Base-by-base conservation (phyloP, 1,140 invertebrate genomes). In the Lethocerus indicus region DNA sequence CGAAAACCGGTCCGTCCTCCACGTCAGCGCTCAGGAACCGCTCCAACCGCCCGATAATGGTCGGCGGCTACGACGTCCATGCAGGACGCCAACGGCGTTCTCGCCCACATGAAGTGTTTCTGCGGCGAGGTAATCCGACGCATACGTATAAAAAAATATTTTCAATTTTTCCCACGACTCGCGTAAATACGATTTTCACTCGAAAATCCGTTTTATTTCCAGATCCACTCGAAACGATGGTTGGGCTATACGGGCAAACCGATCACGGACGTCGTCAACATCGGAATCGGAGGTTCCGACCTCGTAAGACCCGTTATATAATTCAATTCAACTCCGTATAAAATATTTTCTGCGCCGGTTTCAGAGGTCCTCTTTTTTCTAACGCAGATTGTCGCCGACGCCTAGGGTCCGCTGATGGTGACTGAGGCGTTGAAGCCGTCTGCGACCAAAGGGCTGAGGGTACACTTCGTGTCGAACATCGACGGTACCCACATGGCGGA, bases 261-360 rank as follows among this genome's bases (percentile, higher is more conserved):
- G 49, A 98, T 99, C 41, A 93, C 87, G 50, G 94, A 98, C 74
- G 87, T 99, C 42, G 86, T 99, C 24, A 99, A 99, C 65, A 98
- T 99, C 72, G 96, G 96, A 45, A 99, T 99, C 61, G 96, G 96
- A 46, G 96, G 96, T 24, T 98, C 95, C 5, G 96, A 99, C 75
- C 70, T 99, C 60, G 81, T 83, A 67, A 66, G 60, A 58, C n/a
- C n/a, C n/a, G n/a, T n/a, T n/a, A n/a, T n/a, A n/a, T n/a, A n/a
- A n/a, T n/a, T n/a, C n/a, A n/a, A n/a, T n/a, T n/a, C n/a, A n/a
- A n/a, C n/a, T n/a, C n/a, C n/a, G n/a, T n/a, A n/a, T n/a, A n/a
- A n/a, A n/a, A n/a, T n/a, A n/a, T n/a, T n/a, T n/a, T n/a, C n/a
- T n/a, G n/a, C n/a, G n/a, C n/a, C n/a, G n/a, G n/a, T n/a, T n/a